Percentiles rank a stretch among this genome's conserved stretches.
Conservation (phyloP, 2,797 vertebrate species). For the Trichosurus vulpecula region DNA sequence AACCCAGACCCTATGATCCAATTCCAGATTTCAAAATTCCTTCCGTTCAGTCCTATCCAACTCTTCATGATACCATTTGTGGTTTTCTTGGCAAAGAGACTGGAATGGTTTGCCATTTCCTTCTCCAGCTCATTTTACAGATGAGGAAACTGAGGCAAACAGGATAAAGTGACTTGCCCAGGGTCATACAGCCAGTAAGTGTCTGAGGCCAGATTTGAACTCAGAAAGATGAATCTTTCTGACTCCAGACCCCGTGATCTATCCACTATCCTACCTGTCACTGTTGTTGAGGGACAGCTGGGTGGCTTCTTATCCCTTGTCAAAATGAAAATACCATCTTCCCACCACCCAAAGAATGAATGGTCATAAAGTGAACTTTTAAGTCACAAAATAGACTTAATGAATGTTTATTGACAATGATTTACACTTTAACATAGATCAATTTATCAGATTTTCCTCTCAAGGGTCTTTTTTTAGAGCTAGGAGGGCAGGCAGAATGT, state of each 20-base stretch:
- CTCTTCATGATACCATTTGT: background rate
- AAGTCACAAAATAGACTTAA: background rate
- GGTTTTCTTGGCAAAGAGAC: background rate
- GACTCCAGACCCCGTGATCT: background rate
- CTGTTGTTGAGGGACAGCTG: background rate
- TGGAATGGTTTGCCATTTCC: background rate
- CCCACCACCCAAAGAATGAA: background rate
- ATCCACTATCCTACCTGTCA: background rate
- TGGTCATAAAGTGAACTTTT: background rate
- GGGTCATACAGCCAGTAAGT: background rate
- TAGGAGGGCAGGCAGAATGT: background rate
- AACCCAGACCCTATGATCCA: constrained; percentile 6
- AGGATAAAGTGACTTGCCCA: background rate
- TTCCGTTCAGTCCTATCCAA: background rate
- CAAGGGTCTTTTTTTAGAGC: background rate
- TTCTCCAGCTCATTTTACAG: background rate
- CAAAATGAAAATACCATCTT: constrained; percentile 49
- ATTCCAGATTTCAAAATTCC: constrained; percentile 28
- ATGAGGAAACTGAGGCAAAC: background rate
- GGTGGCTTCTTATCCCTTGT: background rate
- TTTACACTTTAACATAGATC: constrained; percentile 44
- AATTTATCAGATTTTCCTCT: background rate
- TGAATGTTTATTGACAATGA: constrained; percentile 16
- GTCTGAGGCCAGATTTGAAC: background rate
- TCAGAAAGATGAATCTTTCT: background rate